A percentile compares a stretch with the other conserved stretches of the same genome.
These are phyloP conservation scores for Musca domestica DNA, from an alignment of 1,140 invertebrate genomes.

Conservation along the genomic window DNA sequence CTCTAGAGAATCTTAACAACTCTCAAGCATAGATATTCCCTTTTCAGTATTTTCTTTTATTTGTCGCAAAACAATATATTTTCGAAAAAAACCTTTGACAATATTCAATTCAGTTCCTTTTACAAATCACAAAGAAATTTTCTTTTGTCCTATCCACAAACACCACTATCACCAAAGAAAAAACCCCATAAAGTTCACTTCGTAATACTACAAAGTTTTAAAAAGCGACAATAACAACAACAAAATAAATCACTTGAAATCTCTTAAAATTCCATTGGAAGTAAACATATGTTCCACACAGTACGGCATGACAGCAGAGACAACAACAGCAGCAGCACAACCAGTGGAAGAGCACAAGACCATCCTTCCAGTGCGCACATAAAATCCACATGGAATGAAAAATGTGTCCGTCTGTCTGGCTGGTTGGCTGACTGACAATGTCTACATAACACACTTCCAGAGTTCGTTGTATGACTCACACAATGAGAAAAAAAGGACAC, in stretches of 20 bases:
- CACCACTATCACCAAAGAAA: not conserved
- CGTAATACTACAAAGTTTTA: not conserved
- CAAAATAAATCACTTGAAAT: constrained; percentile 8
- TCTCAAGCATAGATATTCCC: too few relatives aligned
- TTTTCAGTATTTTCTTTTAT: too few relatives aligned
- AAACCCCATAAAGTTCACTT: not conserved
- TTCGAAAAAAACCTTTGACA: not conserved
- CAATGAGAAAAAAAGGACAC: not conserved
- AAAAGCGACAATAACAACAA: not conserved
- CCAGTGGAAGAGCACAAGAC: not conserved
- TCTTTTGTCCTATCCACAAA: too few relatives aligned
- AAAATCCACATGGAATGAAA: constrained; percentile 2
- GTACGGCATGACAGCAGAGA: too few relatives aligned
- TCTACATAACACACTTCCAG: not conserved
- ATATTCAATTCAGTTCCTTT: not conserved
- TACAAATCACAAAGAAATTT: not conserved
- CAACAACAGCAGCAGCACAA: too few relatives aligned
- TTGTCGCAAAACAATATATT: too few relatives aligned
- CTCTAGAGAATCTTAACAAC: too few relatives aligned
- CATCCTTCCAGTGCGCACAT: constrained; percentile 9
- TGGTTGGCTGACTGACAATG: too few relatives aligned
- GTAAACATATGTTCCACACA: constrained; percentile 12
- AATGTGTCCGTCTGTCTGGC: not conserved
- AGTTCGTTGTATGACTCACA: constrained; percentile 10
- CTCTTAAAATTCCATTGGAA: not conserved